Evolutionary conservation across 1,140 invertebrate genomes (phyloP).

Genomic region (Olivierus martensii): DNA sequence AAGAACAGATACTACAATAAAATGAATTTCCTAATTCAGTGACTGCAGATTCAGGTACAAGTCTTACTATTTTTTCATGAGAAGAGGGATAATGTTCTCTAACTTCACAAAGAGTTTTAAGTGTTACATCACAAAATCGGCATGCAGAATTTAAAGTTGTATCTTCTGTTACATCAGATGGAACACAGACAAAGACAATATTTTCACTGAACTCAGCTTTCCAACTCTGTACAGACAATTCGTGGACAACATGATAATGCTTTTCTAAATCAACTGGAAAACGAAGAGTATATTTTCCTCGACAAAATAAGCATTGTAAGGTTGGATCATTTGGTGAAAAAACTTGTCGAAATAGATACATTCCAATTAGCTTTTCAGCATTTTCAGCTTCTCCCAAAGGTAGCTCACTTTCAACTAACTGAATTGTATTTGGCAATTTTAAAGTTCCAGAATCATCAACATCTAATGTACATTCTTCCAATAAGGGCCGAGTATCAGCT

Average conservation of each 20-base stretch:
- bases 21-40: slow-evolving; percentile 18
- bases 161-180: slow-evolving; percentile 17
- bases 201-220: slow-evolving; percentile 24
- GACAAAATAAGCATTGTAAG: slow-evolving; percentile 21
- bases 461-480: slow-evolving; percentile 21
- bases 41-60: slow-evolving; percentile 16
- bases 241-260: slow-evolving; percentile 23
- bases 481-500: slow-evolving; percentile 10
- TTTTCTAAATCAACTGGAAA: slow-evolving; percentile 24
- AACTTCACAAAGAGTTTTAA: slow-evolving; percentile 21
- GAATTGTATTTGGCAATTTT: slow-evolving; percentile 22
- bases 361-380: slow-evolving; percentile 16
- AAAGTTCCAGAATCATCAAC: slow-evolving; percentile 14
- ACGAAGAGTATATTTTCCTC: slow-evolving; percentile 18
- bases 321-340: slow-evolving; percentile 20
- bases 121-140: slow-evolving; percentile 21
- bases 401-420: slow-evolving; percentile 23
- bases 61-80: slow-evolving; percentile 20
- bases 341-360: slow-evolving; percentile 22
- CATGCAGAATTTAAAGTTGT: slow-evolving; percentile 21
- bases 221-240: slow-evolving; percentile 17
- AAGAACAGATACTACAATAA: slow-evolving; percentile 21
- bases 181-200: slow-evolving; percentile 24
- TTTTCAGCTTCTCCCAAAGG: slow-evolving; percentile 20
- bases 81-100: slow-evolving; percentile 20